Evolutionary conservation across 2,113 vertebrate genomes (phyloP).

Genomic region (Mobula hypostoma): DNA sequence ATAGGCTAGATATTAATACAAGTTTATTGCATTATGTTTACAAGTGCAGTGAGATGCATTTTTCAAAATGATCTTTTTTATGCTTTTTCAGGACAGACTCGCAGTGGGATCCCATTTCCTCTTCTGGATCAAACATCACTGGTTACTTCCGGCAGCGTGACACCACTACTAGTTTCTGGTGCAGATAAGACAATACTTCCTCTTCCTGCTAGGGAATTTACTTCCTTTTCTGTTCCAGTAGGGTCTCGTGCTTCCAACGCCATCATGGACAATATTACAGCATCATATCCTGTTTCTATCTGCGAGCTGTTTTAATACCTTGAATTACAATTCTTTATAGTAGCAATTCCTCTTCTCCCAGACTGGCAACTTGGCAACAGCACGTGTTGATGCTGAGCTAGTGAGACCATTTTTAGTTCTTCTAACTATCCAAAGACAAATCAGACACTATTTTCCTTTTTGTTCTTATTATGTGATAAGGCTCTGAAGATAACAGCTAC

Average conservation of each 20-base stretch:
- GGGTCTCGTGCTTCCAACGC: background rate
- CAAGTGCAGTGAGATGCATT: background rate
- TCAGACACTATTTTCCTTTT: background rate
- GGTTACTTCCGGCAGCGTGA: background rate
- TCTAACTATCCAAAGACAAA: background rate
- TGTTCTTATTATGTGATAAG: background rate
- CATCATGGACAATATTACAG: background rate
- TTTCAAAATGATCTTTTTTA: background rate
- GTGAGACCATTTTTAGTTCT: too few relatives aligned
- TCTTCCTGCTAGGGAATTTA: slow-evolving; percentile 6
- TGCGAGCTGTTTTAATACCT: slow-evolving; percentile 2
- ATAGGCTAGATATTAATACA: background rate
- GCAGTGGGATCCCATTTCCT: slow-evolving; percentile 14
- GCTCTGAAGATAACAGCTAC: background rate
- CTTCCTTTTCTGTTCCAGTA: background rate
- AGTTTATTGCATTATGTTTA: background rate
- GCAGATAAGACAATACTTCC: background rate
- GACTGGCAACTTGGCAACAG: background rate
- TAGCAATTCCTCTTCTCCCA: background rate
- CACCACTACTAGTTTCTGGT: background rate
- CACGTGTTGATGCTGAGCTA: background rate
- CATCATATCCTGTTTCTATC: background rate
- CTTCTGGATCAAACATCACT: background rate
- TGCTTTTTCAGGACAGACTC: background rate
- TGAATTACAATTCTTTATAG: background rate